phyloP scores from a whole-genome alignment of 2,797 vertebrate genomes.

The Anas bernieri region DNA sequence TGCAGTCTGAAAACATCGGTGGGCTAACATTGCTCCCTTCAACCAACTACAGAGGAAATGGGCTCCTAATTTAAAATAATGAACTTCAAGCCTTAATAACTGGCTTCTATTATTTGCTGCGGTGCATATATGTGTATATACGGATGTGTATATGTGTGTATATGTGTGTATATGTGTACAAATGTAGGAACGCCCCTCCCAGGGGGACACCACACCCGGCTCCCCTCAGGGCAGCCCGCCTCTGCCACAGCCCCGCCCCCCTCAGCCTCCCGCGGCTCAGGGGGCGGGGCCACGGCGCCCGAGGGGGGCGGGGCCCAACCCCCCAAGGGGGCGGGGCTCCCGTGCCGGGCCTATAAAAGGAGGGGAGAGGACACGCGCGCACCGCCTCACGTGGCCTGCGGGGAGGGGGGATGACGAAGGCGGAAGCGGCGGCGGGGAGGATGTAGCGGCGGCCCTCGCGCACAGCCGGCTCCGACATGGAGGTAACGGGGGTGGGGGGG shows the following conservation, averaged over 20 bases:
- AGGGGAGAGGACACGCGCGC: no score
- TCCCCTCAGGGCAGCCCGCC: no score
- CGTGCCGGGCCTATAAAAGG: no score
- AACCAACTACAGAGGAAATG: not conserved
- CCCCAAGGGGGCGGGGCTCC: not conserved
- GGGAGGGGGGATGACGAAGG: no score
- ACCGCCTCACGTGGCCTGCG: no score
- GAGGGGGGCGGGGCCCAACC: not conserved
- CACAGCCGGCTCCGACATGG: no score
- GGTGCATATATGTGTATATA: not conserved
- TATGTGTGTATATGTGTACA: no score
- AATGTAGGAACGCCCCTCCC: not conserved
- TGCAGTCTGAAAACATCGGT: not conserved
- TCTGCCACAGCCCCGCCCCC: not conserved
- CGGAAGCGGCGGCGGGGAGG: no score
- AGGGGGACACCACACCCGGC: accelerated
- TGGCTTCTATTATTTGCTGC: not conserved
- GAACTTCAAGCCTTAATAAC: not conserved
- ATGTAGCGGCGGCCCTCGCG: no score
- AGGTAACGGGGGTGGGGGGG: no score
- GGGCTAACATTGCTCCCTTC: not conserved
- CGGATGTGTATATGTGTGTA: no score
- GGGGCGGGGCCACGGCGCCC: not conserved
- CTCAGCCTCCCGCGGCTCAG: not conserved
- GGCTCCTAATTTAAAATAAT: accelerated